Evolutionary conservation across 2,113 vertebrate species (phyloP), one percentile per base, ranked within the genome.

Genomic region (Nycticryphes semicollaris): DNA sequence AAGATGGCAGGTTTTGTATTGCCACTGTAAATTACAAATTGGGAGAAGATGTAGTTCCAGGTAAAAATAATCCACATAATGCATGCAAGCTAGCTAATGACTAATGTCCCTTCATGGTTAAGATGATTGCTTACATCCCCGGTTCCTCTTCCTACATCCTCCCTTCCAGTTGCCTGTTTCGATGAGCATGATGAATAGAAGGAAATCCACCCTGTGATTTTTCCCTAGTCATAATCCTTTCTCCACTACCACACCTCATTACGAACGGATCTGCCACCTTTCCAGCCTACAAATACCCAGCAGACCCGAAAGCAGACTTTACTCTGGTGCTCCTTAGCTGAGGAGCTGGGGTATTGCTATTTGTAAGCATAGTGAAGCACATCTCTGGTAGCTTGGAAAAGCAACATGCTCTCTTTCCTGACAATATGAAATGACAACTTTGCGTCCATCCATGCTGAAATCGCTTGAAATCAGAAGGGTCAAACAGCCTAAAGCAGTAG

Each of bases 161-260:
- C 92, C 63, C 76, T 69, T 93, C 88, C 72, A 92, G 23, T 45
- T 90, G 83, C 72, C 73, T 84, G 0, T 93, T 94, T 96, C 72
- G 67, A 50, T 45, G 43, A 84, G 27, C 1, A 1, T 67, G n/a
- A 86, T 92, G 85, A 95, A 92, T 94, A 89, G 76, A 82, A 96
- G 94, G 87, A 94, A 96, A 47, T 84, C 76, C 74, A 89, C 48
- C 19, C 70, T 4, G 6, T 95, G 78, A 57, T 66, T 93, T 94
- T 95, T 87, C 75, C 50, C 28, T 79, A 4, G 35, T 94, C 28
- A 12, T 73, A 85, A 84, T 74, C 75, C 47, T 76, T 91, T 87
- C 67, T 83, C 57, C n/a, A 21, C 63, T 51, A 41, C 67, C 63
- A 80, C 81, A 83, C 59, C 59, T 93, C 47, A n/a, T 35, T 81